phyloP scores from a whole-genome alignment of 1,140 invertebrate species.

The Conus betulinus region DNA sequence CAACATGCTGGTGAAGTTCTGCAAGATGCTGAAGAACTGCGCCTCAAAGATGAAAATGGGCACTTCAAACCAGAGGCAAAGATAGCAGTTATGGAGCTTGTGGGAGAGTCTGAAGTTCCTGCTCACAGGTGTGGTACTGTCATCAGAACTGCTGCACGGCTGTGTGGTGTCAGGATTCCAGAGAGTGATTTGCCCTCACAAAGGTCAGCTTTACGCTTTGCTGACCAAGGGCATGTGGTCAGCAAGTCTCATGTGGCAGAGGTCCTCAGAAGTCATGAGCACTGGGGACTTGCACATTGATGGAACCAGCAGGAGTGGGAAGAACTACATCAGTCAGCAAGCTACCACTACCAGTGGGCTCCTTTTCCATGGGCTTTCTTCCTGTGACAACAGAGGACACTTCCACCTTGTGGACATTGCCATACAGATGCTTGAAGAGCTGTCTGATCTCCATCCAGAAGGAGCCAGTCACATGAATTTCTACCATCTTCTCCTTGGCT shows the following conservation, averaged over 20 bases:
- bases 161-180: neutral
- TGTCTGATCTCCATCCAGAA: neutral
- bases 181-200: neutral
- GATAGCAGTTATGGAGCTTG: neutral
- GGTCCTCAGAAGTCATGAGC: neutral
- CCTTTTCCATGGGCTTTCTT: neutral
- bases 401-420: neutral
- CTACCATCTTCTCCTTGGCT: neutral
- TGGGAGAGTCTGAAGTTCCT: neutral
- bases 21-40: neutral
- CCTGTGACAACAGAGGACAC: constrained; percentile 17
- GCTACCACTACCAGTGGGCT: neutral
- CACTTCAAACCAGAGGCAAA: neutral
- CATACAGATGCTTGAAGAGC: constrained; percentile 2
- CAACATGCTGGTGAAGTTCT: too few relatives aligned
- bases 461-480: neutral
- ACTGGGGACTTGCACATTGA: neutral
- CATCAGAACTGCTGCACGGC: neutral
- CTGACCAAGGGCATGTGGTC: neutral
- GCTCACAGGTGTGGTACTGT: neutral
- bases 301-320: neutral
- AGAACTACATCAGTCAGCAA: neutral
- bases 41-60: neutral
- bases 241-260: neutral
- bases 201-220: neutral